A percentile compares a stretch with the other conserved stretches of the same genome.
Conservation (phyloP, 1,140 invertebrate species). For the Elysia chlorotica region DNA sequence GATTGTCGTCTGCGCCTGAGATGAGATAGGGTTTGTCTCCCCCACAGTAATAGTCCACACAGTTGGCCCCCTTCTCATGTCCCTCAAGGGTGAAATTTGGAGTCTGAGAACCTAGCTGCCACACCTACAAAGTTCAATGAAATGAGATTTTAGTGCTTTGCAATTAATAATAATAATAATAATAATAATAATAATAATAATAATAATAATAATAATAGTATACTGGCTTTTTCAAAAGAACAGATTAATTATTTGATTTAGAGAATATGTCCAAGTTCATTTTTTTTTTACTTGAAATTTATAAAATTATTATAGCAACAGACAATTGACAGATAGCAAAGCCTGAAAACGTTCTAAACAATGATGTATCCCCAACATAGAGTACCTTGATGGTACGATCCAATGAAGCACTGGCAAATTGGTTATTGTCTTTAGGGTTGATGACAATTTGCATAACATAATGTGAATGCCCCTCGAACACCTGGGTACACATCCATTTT, state of each 20-base stretch:
- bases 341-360: too few relatives aligned
- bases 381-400: constrained; percentile 98
- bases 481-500: constrained; percentile 94
- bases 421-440: constrained; percentile 99
- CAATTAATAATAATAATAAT: too few relatives aligned
- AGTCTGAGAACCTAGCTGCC: constrained; percentile 94
- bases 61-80: constrained; percentile 98
- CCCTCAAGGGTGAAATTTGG: constrained; percentile 99
- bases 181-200: too few relatives aligned
- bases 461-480: constrained; percentile 87
- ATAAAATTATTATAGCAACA: too few relatives aligned
- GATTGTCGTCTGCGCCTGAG: constrained; percentile 95
- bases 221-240: too few relatives aligned
- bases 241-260: too few relatives aligned
- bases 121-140: constrained; percentile 75
- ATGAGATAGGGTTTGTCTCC: constrained; percentile 99
- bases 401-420: constrained; percentile 98
- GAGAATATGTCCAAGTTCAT: too few relatives aligned
- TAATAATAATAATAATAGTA: too few relatives aligned
- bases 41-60: constrained; percentile 99
- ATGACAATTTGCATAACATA: constrained; percentile 99
- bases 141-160: too few relatives aligned
- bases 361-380: too few relatives aligned
- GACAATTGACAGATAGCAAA: too few relatives aligned
- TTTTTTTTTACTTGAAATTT: too few relatives aligned